Base-by-base conservation (phyloP, 2,797 vertebrate species). In the Lophius americanus region DNA sequence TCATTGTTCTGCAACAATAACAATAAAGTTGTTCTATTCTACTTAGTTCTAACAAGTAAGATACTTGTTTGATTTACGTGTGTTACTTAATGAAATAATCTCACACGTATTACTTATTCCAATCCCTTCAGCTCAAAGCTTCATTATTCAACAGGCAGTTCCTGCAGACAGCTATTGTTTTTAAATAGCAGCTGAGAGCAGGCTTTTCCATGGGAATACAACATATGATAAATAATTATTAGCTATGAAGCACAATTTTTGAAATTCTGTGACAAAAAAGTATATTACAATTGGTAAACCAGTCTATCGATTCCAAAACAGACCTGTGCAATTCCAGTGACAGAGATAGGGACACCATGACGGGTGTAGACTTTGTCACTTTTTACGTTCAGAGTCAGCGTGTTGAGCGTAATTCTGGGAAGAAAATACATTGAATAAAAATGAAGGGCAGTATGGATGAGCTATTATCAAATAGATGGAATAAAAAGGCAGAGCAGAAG, bases 351-450 rank as follows among this genome's bases (percentile, higher is more conserved):
- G 13, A 98, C 97, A 4, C 97, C 97, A 11, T 96, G 95, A 7
- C 96, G 95, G 35, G 96, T 98, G 85, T 98, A 98, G 54, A 98
- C 96, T 85, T 96, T 98, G 85, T 98, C 97, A 86, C 97, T 98
- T 90, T 96, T 98, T 71, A 98, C 97, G 54, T 97, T 98, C 64
- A 98, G 92, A 58, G 97, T 98, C 83, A 98, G 69, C 5, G 96
- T 98, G 91, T 97, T 98, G 59, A 98, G 92, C 9, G 95, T 95
- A 79, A 98, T 98, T 90, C 97, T 98, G 79, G 6, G 5, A 74
- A 38, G 23, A 52, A 70, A 39, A 5, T 3, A 43, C 13, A 52
- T 10, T 2, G n/a, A 51, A 70, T 58, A n/a, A 53, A 33, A 53
- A 36, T 5, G 7, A 62, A 59, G 14, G 14, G 6, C 8, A 11